Base-by-base conservation (phyloP, 2,888 invertebrate species). In the Trissonchulus latispiculum region DNA sequence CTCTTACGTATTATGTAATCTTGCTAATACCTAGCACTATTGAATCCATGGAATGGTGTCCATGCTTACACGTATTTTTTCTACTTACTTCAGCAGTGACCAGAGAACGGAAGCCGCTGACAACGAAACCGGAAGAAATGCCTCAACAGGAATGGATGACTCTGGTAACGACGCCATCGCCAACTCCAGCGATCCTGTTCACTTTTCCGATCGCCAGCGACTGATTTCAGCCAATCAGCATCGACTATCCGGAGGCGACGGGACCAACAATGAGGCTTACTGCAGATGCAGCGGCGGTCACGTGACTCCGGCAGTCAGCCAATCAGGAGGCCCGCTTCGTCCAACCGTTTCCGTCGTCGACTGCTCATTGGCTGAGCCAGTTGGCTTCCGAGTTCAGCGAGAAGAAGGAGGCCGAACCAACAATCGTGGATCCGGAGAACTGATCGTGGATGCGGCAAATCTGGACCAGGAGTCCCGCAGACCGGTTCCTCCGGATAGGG, bases 121-220 rank as follows among this genome's bases (percentile, higher is more conserved):
- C n/a, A n/a, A n/a, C n/a, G n/a, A n/a, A n/a, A n/a, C n/a, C n/a
- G n/a, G n/a, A n/a, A n/a, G n/a, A n/a, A n/a, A n/a, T n/a, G n/a
- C n/a, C n/a, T n/a, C n/a, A n/a, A n/a, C n/a, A n/a, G n/a, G n/a
- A n/a, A n/a, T n/a, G n/a, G n/a, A n/a, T n/a, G n/a, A n/a, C n/a
- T n/a, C n/a, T n/a, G 2, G n/a, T 15, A n/a, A 68, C 33, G 33
- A 32, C 8, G 69, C 70, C 18, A 59, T 70, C 37, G 70, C 59
- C n/a, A 28, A 8, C 8, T 48, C 37, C 48, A 69, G 15, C 36
- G 70, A 70, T 28, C 70, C 70, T 28, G 48, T 70, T 23, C 37
- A 48, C n/a, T 28, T 70, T 59, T 37, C 28, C 70, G 70, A 70
- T 29, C 23, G 8, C 2, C 70, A 70, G 31, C 35, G 59, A 15